Evolutionary conservation across 2,797 vertebrate genomes (phyloP).

Genomic region (Falco berigora): DNA sequence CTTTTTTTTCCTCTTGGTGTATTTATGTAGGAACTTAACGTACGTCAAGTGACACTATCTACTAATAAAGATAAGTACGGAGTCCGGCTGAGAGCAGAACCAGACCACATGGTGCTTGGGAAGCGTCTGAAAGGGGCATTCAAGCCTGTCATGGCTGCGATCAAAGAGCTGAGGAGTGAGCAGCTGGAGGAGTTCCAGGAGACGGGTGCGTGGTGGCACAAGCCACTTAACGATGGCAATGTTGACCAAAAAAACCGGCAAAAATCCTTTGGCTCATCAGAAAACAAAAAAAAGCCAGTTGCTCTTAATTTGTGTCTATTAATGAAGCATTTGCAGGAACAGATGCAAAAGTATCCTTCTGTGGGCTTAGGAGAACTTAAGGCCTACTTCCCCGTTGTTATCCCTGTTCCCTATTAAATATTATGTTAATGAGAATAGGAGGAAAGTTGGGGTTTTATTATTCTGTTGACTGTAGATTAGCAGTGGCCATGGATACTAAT

Average conservation of each 20-base stretch:
- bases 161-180: slow-evolving; percentile 87
- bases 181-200: slow-evolving; percentile 91
- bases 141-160: slow-evolving; percentile 82
- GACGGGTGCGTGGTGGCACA: slow-evolving; percentile 74
- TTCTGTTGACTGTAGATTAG: not conserved
- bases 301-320: not conserved
- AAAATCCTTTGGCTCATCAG: not conserved
- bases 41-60: slow-evolving; percentile 88
- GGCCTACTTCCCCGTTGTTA: not conserved
- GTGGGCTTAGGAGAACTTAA: not conserved
- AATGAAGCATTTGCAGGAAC: not conserved
- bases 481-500: rapidly evolving
- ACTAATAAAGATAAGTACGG: slow-evolving; percentile 91
- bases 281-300: not conserved
- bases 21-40: slow-evolving; percentile 86
- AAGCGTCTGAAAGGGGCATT: slow-evolving; percentile 93
- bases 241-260: not conserved
- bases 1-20: not conserved
- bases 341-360: not conserved
- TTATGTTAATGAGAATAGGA: not conserved
- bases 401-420: too few relatives aligned
- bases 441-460: not conserved
- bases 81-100: slow-evolving; percentile 89
- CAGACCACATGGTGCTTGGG: slow-evolving; percentile 96
- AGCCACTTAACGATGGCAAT: rapidly evolving